Base-by-base conservation (phyloP, 1,140 invertebrate species). In the Zaprionus kolodkinae region DNA sequence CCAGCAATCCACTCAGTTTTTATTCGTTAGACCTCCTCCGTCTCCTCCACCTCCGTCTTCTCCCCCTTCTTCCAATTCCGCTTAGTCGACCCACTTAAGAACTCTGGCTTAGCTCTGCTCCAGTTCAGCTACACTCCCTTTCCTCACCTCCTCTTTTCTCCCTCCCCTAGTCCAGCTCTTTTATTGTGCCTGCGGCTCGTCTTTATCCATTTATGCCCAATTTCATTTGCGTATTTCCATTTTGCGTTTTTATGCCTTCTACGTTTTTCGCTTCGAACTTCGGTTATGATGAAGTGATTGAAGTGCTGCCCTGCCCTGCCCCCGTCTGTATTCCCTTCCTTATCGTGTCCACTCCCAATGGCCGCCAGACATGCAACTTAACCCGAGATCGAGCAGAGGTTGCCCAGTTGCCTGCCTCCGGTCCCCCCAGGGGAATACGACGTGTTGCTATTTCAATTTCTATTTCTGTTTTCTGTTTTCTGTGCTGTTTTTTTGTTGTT, bases 241-340 rank as follows among this genome's bases (percentile, higher is more conserved):
- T 74, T 69, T 57, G 56, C 70, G 56, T 78, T 78, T 78, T 78
- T 75, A 78, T 76, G 76, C 60, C 60, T 35, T 38, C 56, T 78
- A 78, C 76, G 76, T 78, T 78, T 78, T 71, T 50, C n/a, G 48
- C 66, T 38, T 38, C 33, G 60, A 50, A 27, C 38, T 67, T 45
- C 65, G 52, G 68, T 82, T 80, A 84, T 88, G 78, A 88, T 89
- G 84, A 89, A 88, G 85, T 84, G 84, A 89, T 88, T 88, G 84
- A 88, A 89, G 80, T 87, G 78, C 57, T 30, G 27, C 27, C 27
- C 0, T 33, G 30, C 30, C 7, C 30, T 33, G 30, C 45, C 4
- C 45, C 45, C 17, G 1, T 48, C 45, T 83, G 74, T 21, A 30
- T 6, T 35, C 55, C 12, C 25, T 6, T 21, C 15, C 48, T 33